A percentile compares a stretch with the other conserved stretches of the same genome.
Evolutionary conservation across 2,113 vertebrate species (phyloP).

Genomic region (sheep (Ovis aries)): DNA sequence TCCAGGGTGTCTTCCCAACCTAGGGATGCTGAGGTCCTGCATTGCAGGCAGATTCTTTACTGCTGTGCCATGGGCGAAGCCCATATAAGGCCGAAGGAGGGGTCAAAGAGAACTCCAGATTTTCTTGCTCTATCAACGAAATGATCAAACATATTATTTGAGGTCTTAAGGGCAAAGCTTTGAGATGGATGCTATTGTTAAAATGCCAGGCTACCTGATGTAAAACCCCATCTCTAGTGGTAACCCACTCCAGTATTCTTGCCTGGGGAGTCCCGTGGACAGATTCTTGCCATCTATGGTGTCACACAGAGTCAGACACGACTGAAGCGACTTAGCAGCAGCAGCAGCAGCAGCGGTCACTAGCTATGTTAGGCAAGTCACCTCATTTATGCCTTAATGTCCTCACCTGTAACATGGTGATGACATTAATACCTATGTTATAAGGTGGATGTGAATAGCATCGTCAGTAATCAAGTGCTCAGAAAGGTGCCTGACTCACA

Average conservation of each 20-base stretch:
- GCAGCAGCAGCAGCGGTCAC: background rate
- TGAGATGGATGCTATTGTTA: background rate
- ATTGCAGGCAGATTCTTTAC: background rate
- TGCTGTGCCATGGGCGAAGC: background rate
- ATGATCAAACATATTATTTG: background rate
- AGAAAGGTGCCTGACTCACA: background rate
- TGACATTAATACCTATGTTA: background rate
- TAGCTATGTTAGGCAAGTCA: background rate
- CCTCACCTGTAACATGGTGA: background rate
- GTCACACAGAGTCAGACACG: rapidly evolving
- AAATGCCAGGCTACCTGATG: background rate
- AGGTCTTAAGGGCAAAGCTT: background rate
- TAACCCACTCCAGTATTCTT: too few species aligned
- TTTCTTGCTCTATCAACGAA: background rate
- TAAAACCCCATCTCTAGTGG: background rate
- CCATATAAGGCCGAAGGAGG: background rate
- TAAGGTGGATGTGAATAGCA: background rate
- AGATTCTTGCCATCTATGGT: too few species aligned
- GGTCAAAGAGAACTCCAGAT: background rate
- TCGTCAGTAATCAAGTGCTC: background rate
- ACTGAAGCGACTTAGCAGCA: too few species aligned
- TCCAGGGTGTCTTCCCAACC: background rate
- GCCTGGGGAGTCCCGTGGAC: too few species aligned
- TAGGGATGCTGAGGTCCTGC: background rate
- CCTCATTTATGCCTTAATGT: background rate